These are phyloP conservation scores for Ditula angustiorana DNA, from an alignment of 2,888 invertebrate species.

Conservation along the genomic window DNA sequence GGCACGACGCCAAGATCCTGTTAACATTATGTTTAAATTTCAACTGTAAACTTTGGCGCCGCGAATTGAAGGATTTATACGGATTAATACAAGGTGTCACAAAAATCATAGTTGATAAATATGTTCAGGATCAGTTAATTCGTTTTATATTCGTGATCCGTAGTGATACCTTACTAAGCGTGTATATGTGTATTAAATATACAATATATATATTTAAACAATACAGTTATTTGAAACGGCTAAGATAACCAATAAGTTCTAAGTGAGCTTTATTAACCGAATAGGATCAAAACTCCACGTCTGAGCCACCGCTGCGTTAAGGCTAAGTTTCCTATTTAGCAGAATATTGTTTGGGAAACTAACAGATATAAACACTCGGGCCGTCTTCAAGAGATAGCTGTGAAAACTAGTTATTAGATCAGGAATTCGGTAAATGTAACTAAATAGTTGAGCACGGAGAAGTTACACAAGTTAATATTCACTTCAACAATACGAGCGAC, in stretches of 20 bases:
- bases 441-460: conserved; percentile 11
- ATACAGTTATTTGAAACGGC: too few species aligned
- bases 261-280: conserved; percentile 2
- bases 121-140: too few species aligned
- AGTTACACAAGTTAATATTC: conserved; percentile 17
- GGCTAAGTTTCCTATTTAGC: conserved; percentile 12
- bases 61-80: too few species aligned
- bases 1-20: conserved; percentile 22
- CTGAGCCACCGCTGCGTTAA: neutral
- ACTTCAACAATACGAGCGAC: neutral
- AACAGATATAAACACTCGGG: conserved; percentile 13
- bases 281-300: conserved; percentile 2
- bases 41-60: too few species aligned
- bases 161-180: too few species aligned
- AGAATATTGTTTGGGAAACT: conserved; percentile 15
- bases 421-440: neutral
- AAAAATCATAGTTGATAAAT: too few species aligned
- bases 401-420: conserved; percentile 12
- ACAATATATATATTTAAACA: too few species aligned
- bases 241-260: too few species aligned
- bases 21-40: too few species aligned
- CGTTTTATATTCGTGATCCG: too few species aligned
- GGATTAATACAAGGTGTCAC: too few species aligned
- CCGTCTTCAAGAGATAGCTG: conserved; percentile 4
- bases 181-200: too few species aligned